Conservation (phyloP, 2,888 invertebrate genomes). For the Tenthredo distinguenda region DNA sequence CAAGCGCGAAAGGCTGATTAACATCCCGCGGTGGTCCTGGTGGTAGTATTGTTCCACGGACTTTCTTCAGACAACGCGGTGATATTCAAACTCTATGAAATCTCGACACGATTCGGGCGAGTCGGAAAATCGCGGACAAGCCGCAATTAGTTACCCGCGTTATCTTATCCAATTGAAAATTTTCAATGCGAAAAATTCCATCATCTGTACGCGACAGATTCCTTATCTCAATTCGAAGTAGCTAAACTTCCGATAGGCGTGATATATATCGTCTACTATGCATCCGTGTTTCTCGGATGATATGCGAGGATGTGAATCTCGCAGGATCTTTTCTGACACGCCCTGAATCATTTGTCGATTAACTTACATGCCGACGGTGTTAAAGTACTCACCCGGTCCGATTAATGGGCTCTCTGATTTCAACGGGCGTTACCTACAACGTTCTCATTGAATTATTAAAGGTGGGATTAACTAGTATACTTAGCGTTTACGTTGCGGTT, state of each 20-base stretch:
- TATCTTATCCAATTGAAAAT: not conserved
- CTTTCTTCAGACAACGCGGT: constrained; percentile 9
- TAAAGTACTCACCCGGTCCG: constrained; percentile 4
- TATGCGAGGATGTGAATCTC: not conserved
- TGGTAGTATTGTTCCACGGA: constrained; percentile 19
- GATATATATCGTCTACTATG: too few relatives aligned
- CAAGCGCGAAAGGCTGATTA: constrained; percentile 70
- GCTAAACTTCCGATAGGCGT: not conserved
- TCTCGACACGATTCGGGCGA: not conserved
- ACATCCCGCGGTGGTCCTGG: constrained; percentile 59
- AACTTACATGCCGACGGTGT: not conserved
- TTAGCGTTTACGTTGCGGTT: not conserved
- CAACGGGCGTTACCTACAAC: constrained; percentile 1
- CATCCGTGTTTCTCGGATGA: not conserved
- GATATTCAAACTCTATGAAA: constrained; percentile 30
- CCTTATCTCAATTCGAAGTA: not conserved
- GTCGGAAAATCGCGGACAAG: not conserved
- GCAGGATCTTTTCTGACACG: not conserved
- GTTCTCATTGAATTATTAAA: constrained; percentile 39
- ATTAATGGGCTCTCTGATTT: constrained; percentile 14
- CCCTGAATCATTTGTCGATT: constrained; percentile 26
- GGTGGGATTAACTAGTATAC: not conserved
- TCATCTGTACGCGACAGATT: not conserved
- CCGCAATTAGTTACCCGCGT: not conserved
- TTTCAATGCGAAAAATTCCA: not conserved